Conservation (phyloP, 2,113 vertebrate genomes). For the Ranitomeya imitator region DNA sequence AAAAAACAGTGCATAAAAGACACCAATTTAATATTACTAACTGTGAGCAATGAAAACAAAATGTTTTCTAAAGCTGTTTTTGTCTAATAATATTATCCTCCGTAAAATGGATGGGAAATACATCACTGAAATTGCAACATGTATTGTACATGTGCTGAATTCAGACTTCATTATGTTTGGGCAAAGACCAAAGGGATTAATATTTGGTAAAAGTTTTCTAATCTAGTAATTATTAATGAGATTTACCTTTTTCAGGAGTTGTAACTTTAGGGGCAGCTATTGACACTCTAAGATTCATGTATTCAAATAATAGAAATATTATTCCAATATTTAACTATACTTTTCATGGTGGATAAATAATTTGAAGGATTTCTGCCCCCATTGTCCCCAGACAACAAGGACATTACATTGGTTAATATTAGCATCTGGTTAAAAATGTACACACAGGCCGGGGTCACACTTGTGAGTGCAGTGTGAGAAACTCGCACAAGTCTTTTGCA, state of each 20-base stretch:
- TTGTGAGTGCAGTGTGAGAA: no score
- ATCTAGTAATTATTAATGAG: neutral
- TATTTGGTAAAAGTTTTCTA: neutral
- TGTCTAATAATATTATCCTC: neutral
- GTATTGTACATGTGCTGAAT: neutral
- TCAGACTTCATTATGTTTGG: neutral
- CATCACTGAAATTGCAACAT: neutral
- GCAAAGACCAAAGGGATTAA: neutral
- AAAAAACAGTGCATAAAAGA: slow-evolving; percentile 56
- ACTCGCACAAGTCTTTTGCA: no score
- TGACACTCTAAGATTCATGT: no score
- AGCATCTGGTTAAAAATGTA: no score
- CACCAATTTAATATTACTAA: slow-evolving; percentile 31
- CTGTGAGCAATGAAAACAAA: slow-evolving; percentile 42
- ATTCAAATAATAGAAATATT: neutral
- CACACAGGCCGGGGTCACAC: no score
- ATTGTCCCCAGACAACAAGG: no score
- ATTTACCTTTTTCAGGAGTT: neutral
- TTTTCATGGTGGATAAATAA: no score
- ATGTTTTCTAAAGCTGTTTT: neutral
- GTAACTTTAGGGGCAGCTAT: neutral
- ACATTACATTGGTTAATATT: no score
- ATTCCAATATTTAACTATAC: no score
- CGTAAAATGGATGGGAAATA: neutral
- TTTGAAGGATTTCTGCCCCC: no score